phyloP scores from a whole-genome alignment of 2,888 invertebrate genomes.

The Rotaria macrura region DNA sequence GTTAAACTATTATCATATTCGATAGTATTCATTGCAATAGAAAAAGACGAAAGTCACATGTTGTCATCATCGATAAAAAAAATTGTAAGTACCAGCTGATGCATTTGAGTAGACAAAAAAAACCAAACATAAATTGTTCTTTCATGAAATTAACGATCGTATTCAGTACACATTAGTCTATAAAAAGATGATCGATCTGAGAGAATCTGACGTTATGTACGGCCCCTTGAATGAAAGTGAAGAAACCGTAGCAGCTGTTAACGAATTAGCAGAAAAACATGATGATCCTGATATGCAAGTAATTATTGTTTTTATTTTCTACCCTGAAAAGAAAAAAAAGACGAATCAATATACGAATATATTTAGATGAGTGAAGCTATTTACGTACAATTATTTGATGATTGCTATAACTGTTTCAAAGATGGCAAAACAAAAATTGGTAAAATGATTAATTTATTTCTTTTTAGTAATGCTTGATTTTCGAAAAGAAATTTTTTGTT shows the following conservation, averaged over 20 bases:
- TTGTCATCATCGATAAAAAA: not conserved
- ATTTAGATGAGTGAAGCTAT: not conserved
- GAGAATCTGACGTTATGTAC: not conserved
- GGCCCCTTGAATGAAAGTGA: not conserved
- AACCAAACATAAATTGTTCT: not conserved
- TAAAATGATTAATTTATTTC: not conserved
- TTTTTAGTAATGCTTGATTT: not conserved
- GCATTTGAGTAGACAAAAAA: not conserved
- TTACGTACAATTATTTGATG: not conserved
- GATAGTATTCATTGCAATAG: too few species aligned
- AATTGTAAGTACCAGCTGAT: not conserved
- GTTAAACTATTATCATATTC: too few species aligned
- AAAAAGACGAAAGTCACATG: not conserved
- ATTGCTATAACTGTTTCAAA: not conserved
- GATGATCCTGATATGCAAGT: slow-evolving; percentile 10
- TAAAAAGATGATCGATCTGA: not conserved
- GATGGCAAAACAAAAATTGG: slow-evolving; percentile 1
- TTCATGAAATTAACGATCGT: not conserved
- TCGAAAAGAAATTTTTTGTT: not conserved
- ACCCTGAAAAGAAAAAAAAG: not conserved
- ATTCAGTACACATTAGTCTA: not conserved
- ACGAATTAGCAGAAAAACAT: not conserved
- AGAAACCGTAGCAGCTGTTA: not conserved
- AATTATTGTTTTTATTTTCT: not conserved
- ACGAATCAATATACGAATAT: not conserved